Conservation (phyloP, 2,797 vertebrate genomes). For the Molossus alvarezi region DNA sequence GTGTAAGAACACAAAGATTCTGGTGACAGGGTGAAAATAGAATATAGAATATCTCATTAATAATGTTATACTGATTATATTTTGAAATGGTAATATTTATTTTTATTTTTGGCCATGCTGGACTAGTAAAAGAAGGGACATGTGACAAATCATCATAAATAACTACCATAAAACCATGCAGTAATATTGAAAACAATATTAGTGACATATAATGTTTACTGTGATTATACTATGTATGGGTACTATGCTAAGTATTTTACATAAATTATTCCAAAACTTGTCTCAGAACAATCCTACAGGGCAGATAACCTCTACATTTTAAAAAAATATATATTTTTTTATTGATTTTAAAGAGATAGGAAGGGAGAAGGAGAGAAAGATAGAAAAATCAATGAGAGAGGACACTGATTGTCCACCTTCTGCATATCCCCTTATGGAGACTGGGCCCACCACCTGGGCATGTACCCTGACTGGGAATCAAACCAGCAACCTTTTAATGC, state of each 20-base stretch:
- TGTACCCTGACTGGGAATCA: no score
- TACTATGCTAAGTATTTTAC: not conserved
- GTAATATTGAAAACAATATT: not conserved
- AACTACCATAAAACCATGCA: not conserved
- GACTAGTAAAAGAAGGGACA: not conserved
- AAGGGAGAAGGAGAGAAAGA: no score
- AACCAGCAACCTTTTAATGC: no score
- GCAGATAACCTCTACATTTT: not conserved
- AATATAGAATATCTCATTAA: not conserved
- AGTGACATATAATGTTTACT: not conserved
- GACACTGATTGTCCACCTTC: no score
- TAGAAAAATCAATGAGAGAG: no score
- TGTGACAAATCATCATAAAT: not conserved
- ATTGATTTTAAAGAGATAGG: no score
- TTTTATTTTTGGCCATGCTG: not conserved
- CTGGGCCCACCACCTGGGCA: no score
- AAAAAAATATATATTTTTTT: no score
- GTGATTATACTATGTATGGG: not conserved
- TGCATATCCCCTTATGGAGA: no score
- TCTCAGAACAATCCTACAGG: not conserved
- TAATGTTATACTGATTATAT: slow-evolving; percentile 3
- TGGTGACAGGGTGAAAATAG: not conserved
- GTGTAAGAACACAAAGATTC: not conserved
- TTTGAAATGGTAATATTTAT: slow-evolving; percentile 8
- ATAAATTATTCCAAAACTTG: not conserved